These are phyloP conservation scores for Criorhina ranunculi DNA, from an alignment of 2,888 invertebrate genomes.

Conservation along the genomic window DNA sequence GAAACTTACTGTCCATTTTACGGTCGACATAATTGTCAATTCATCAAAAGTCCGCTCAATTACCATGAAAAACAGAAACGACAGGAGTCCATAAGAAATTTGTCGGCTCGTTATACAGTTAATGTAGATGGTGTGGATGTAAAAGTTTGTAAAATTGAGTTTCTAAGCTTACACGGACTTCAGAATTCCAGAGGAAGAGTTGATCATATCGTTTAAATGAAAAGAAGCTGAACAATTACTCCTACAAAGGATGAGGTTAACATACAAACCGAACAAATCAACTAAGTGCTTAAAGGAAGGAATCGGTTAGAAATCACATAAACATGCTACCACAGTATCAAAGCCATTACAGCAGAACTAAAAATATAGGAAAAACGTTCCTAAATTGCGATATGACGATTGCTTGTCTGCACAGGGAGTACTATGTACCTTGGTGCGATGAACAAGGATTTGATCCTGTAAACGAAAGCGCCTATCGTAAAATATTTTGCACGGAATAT, in stretches of 20 bases:
- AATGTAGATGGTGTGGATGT: constrained; percentile 14
- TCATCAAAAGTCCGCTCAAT: no score
- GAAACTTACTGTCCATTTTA: no score
- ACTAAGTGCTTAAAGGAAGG: constrained; percentile 11
- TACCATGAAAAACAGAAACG: constrained; percentile 31
- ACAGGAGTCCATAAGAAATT: constrained; percentile 30
- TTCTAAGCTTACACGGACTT: constrained; percentile 27
- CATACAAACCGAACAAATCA: constrained; percentile 14
- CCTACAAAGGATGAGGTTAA: constrained; percentile 17
- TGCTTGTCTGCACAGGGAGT: constrained; percentile 21
- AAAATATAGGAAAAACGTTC: constrained; percentile 29
- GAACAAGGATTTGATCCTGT: constrained; percentile 28
- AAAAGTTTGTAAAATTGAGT: constrained; percentile 21
- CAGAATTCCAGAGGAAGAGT: constrained; percentile 28
- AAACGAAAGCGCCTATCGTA: constrained; percentile 45
- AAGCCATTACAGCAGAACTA: constrained; percentile 19
- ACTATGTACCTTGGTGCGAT: constrained; percentile 30
- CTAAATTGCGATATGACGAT: constrained; percentile 27
- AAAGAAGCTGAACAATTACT: background rate
- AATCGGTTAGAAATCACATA: constrained; percentile 24
- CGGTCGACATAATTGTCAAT: no score
- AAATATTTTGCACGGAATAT: constrained; percentile 60
- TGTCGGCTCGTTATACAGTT: constrained; percentile 28
- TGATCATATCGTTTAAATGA: constrained; percentile 16
- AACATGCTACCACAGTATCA: constrained; percentile 35